phyloP scores from a whole-genome alignment of 1,140 invertebrate genomes.

The Plodia interpunctella region DNA sequence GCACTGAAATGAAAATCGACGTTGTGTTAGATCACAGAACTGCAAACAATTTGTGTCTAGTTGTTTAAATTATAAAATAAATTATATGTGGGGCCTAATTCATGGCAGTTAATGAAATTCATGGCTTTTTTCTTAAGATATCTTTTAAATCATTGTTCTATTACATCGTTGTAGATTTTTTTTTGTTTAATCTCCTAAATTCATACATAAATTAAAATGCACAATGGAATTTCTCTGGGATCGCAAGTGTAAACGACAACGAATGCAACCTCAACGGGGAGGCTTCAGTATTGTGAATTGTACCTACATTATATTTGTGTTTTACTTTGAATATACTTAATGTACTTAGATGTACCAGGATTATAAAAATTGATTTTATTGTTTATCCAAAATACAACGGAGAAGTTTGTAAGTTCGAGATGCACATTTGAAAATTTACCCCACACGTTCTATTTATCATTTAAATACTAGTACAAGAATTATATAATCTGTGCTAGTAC shows the following conservation, averaged over 20 bases:
- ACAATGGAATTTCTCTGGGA: background rate
- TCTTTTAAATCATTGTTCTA: background rate
- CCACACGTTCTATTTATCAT: slow-evolving; percentile 16
- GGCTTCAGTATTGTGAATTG: slow-evolving; percentile 10
- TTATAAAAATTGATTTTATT: background rate
- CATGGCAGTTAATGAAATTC: slow-evolving; percentile 19
- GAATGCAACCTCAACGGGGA: slow-evolving; percentile 15
- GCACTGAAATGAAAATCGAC: slow-evolving; percentile 13
- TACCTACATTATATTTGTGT: background rate
- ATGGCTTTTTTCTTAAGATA: background rate
- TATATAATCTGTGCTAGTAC: too few species aligned
- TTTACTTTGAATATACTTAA: too few species aligned
- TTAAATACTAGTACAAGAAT: slow-evolving; percentile 18
- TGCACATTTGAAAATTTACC: slow-evolving; percentile 33
- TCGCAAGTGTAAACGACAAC: slow-evolving; percentile 16
- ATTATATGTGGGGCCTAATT: slow-evolving; percentile 16
- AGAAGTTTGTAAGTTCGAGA: slow-evolving; percentile 14
- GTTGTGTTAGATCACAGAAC: slow-evolving; percentile 13
- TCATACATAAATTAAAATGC: background rate
- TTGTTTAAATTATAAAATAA: slow-evolving; percentile 12
- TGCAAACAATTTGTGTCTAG: slow-evolving; percentile 12
- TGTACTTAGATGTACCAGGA: slow-evolving; percentile 4
- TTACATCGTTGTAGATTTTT: background rate
- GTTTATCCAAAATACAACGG: background rate
- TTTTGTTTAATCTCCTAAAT: background rate